Evolutionary conservation across 2,113 vertebrate genomes (phyloP).

Genomic region (Sitta europaea): DNA sequence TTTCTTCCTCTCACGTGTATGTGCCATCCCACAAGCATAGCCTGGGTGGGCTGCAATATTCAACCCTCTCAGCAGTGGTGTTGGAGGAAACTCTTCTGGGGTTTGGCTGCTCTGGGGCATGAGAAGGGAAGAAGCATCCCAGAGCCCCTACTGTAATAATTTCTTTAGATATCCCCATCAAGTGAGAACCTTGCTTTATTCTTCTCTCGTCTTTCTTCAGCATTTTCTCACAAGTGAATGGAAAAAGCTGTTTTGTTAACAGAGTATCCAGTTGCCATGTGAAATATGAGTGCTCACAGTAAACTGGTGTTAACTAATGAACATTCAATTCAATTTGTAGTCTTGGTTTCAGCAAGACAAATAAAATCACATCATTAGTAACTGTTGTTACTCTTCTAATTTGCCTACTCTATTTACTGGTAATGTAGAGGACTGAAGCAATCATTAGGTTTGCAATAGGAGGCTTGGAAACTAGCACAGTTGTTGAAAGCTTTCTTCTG

Average conservation of each 20-base stretch:
- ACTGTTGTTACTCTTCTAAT: not conserved
- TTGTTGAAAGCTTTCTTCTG: not conserved
- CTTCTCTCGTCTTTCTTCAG: not conserved
- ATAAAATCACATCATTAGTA: not conserved
- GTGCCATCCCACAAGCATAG: not conserved
- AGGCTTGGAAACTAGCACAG: not conserved
- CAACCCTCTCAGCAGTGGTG: not conserved
- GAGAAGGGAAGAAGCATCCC: not conserved
- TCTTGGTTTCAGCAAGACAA: not conserved
- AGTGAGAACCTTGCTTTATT: not conserved
- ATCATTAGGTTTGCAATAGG: not conserved
- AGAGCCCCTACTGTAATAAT: not conserved
- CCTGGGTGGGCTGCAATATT: not conserved
- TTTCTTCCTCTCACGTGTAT: not conserved
- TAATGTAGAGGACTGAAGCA: not conserved
- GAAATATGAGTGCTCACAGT: not conserved
- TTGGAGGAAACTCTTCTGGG: not conserved
- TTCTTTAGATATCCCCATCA: not conserved
- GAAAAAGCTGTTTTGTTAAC: slow-evolving; percentile 12
- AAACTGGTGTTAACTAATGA: not conserved
- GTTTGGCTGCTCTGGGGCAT: not conserved
- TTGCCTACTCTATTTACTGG: not conserved
- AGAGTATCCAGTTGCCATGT: not conserved
- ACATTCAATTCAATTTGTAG: not conserved
- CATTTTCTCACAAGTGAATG: not conserved